Evolutionary conservation across 2,888 invertebrate species (phyloP).

Genomic region (Rapana venosa): DNA sequence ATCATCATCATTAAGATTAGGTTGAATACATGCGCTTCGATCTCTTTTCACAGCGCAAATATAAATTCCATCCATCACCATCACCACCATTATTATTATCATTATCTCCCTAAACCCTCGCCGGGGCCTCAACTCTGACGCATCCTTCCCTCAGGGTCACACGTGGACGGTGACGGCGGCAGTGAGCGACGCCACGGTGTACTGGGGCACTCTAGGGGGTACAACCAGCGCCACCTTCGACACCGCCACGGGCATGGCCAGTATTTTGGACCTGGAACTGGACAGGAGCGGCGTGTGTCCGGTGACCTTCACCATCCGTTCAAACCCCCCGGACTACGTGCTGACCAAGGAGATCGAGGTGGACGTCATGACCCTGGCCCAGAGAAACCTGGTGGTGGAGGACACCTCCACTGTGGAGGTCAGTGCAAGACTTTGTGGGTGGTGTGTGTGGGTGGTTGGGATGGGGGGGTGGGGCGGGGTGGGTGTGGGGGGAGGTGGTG

Average conservation of each 20-base stretch:
- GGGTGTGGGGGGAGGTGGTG: background rate
- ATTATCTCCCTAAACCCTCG: background rate
- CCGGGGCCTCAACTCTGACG: background rate
- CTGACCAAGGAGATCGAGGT: conserved; percentile 42
- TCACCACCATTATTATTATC: background rate
- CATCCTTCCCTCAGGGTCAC: conserved; percentile 33
- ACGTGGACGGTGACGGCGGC: conserved; percentile 48
- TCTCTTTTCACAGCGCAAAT: background rate
- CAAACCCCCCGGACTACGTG: conserved; percentile 47
- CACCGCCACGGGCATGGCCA: conserved; percentile 42
- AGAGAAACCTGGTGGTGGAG: conserved; percentile 42
- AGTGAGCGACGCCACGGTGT: conserved; percentile 44
- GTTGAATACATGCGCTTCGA: background rate
- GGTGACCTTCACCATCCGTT: conserved; percentile 42
- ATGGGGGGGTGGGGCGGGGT: background rate
- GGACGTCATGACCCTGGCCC: conserved; percentile 36
- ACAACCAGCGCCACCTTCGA: conserved; percentile 46
- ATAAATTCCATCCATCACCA: background rate
- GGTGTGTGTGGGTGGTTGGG: no score
- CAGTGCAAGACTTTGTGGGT: background rate
- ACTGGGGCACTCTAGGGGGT: conserved; percentile 47
- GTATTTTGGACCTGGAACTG: conserved; percentile 47
- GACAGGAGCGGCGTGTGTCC: conserved; percentile 48
- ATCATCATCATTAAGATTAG: no score
- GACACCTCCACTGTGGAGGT: conserved; percentile 42